Percentiles rank a stretch among this genome's conserved stretches.
phyloP scores from a whole-genome alignment of 1,140 invertebrate species.

The Thaumetopoea pityocampa region DNA sequence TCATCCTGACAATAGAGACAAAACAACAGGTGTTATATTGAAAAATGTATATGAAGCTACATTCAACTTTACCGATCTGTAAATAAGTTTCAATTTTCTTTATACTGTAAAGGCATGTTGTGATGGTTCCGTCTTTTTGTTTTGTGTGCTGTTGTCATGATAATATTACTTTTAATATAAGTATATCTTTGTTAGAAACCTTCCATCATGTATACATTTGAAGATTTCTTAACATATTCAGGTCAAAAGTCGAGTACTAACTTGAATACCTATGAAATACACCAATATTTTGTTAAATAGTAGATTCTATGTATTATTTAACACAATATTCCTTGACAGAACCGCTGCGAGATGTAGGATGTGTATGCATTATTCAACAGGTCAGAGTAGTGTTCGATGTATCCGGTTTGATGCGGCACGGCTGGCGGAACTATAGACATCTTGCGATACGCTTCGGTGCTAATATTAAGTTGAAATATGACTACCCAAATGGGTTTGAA shows the following conservation, averaged over 20 bases:
- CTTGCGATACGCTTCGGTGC: slow-evolving; percentile 11
- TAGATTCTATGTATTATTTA: slow-evolving; percentile 5
- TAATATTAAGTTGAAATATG: slow-evolving; percentile 10
- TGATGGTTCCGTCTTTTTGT: too few species aligned
- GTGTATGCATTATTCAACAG: slow-evolving; percentile 21
- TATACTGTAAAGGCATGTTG: too few species aligned
- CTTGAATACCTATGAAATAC: too few species aligned
- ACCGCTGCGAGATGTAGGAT: slow-evolving; percentile 13
- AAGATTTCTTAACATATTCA: too few species aligned
- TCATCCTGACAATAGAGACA: slow-evolving; percentile 9
- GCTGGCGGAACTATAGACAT: slow-evolving; percentile 11
- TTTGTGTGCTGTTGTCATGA: too few species aligned
- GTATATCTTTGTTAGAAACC: too few species aligned
- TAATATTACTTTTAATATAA: too few species aligned
- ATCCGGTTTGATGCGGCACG: slow-evolving; percentile 8
- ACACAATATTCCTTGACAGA: slow-evolving; percentile 13
- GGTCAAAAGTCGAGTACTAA: too few species aligned
- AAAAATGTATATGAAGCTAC: not conserved
- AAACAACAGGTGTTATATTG: slow-evolving; percentile 23
- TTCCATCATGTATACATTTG: too few species aligned
- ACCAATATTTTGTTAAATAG: too few species aligned
- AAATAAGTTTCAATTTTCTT: too few species aligned
- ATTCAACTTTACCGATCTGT: slow-evolving; percentile 5
- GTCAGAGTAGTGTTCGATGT: slow-evolving; percentile 14
- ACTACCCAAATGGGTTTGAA: slow-evolving; percentile 7